Evolutionary conservation across 2,797 vertebrate genomes (phyloP), one percentile per base, ranked within the genome.

Genomic region (Siniperca obscura): DNA sequence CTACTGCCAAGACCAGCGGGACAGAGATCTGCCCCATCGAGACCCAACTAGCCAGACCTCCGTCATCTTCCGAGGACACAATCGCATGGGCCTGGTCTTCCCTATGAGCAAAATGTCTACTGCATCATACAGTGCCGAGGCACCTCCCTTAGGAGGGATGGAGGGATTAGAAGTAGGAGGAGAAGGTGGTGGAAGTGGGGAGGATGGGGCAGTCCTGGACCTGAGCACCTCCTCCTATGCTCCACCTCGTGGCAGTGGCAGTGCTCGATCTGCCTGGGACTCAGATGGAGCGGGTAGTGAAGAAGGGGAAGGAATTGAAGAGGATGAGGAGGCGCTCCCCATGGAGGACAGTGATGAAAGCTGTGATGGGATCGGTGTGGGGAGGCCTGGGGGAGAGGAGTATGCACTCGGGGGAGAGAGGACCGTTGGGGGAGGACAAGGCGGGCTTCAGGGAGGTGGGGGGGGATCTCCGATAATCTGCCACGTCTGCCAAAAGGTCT

Each of bases 401-500:
- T 82, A 95, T 46, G 94, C 93, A 50, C 92, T 92, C 2, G 91
- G 94, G 78, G 92, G 93, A 78, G 95, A 96, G 48, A 96, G 94
- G 89, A 94, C 95, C 86, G 92, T 94, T 10, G 91, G 94, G n/a
- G 94, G 90, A 53, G 90, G 82, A 34, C 90, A 87, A 65, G 95
- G 94, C 22, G 84, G 95, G 91, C 76, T 95, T 92, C 94, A 96
- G 93, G 57, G 88, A 91, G 65, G 88, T 46, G 90, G 95, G 85
- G 90, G 86, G 87, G 85, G 95, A 91, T 94, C 97, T 71, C 96
- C 98, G 21, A 98, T 99, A 71, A 97, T 97, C 40, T 99, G 98
- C 91, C 97, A 99, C 27, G 92, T 99, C 87, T 99, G 98, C 92
- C 97, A 98, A 92, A 99, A 99, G 95, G 96, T 96, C 30, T 99